Percentiles rank a stretch among this genome's conserved stretches.
Evolutionary conservation across 2,888 invertebrate genomes (phyloP).

Genomic region (Periphyllus acericola): DNA sequence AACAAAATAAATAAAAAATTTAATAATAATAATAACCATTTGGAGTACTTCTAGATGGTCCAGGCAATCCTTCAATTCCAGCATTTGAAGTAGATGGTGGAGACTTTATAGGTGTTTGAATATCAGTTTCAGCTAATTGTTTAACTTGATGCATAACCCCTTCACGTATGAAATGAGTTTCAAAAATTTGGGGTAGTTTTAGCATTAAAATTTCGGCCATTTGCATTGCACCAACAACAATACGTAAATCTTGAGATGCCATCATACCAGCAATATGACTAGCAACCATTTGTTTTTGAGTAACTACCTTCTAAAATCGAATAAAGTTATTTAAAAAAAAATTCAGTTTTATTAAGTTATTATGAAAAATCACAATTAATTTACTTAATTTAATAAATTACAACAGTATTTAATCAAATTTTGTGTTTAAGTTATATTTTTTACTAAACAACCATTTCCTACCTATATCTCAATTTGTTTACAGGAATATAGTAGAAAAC

Average conservation of each 20-base stretch:
- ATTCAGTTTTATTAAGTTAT: background rate
- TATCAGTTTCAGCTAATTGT: slow-evolving; percentile 65
- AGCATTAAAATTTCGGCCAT: slow-evolving; percentile 97
- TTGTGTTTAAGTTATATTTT: background rate
- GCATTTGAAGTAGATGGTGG: slow-evolving; percentile 47
- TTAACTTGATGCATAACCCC: slow-evolving; percentile 92
- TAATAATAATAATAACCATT: slow-evolving; percentile 20
- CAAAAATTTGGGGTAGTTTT: slow-evolving; percentile 94
- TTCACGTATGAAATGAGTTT: slow-evolving; percentile 94
- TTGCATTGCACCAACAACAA: slow-evolving; percentile 96
- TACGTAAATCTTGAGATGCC: slow-evolving; percentile 94
- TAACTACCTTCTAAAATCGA: slow-evolving; percentile 44
- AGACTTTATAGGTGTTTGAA: slow-evolving; percentile 34
- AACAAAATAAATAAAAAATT: background rate
- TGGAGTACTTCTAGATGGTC: slow-evolving; percentile 46
- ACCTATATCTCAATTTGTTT: too few relatives aligned
- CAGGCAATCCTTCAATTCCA: slow-evolving; percentile 52
- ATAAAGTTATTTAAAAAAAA: background rate
- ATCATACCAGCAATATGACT: slow-evolving; percentile 99
- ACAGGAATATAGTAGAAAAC: too few relatives aligned
- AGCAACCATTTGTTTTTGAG: slow-evolving; percentile 73
- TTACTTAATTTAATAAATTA: too few relatives aligned
- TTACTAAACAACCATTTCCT: background rate
- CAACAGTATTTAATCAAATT: background rate
- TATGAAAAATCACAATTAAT: too few relatives aligned